Percentiles rank a stretch among this genome's conserved stretches.
Conservation (phyloP, 1,140 invertebrate genomes). For the Aphidius gifuensis region DNA sequence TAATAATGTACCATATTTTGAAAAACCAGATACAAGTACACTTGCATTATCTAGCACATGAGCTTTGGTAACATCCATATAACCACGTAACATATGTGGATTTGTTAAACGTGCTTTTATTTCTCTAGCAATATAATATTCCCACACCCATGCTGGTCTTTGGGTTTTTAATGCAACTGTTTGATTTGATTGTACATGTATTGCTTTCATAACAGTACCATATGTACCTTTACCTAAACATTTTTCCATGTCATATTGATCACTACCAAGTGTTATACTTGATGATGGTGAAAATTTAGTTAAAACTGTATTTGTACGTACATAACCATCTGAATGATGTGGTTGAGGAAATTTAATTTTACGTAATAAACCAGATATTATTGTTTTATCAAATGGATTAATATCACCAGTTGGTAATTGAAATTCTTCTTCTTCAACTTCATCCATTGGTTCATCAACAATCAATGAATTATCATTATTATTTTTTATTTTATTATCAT, state of each 20-base stretch:
- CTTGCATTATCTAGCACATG: conserved; percentile 74
- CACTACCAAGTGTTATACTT: conserved; percentile 53
- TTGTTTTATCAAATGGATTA: conserved; percentile 55
- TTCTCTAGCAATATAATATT: conserved; percentile 77
- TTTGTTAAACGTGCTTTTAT: conserved; percentile 68
- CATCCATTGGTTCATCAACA: conserved; percentile 48
- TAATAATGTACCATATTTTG: conserved; percentile 74
- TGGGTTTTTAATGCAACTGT: conserved; percentile 72
- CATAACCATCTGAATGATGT: conserved; percentile 50
- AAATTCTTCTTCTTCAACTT: conserved; percentile 42
- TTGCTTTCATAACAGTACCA: conserved; percentile 66
- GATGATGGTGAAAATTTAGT: conserved; percentile 54
- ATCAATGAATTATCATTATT: conserved; percentile 45
- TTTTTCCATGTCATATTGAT: conserved; percentile 66
- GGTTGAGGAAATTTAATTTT: conserved; percentile 55
- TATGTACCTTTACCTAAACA: conserved; percentile 73
- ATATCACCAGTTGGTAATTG: conserved; percentile 45
- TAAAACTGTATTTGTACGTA: conserved; percentile 45
- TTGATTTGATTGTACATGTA: conserved; percentile 59
- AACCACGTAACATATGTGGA: conserved; percentile 65
- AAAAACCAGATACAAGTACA: conserved; percentile 74
- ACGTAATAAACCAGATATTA: conserved; percentile 54
- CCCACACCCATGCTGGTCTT: conserved; percentile 75
- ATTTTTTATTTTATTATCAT: conserved; percentile 28
- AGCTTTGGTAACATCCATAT: conserved; percentile 64